Evolutionary conservation across 1,140 invertebrate species (phyloP), one percentile per base, ranked within the genome.

Genomic region (Macrobrachium nipponense): DNA sequence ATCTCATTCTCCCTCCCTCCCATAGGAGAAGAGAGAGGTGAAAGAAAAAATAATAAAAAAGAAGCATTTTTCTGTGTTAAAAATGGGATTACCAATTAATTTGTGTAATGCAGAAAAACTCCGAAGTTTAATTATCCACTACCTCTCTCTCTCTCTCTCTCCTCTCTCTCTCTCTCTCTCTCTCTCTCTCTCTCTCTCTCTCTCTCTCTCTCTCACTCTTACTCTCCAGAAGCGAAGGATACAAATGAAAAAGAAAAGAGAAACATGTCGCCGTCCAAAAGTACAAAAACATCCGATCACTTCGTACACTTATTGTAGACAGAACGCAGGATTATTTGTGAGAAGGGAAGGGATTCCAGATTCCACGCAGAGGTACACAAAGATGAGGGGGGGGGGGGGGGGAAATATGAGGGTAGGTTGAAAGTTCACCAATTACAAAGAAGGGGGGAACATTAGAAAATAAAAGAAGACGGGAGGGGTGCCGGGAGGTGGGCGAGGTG

Each of bases 151-250:
- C 27, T 36, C n/a, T n/a, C n/a, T n/a, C n/a, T n/a, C 5, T 20
- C 7, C 12, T 5, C 64, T 70, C 66, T 70, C 66, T 70, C 66
- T 70, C 66, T 70, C 66, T 70, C 66, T 70, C 66, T 70, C 66
- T 70, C 66, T 70, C 66, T 70, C 66, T 70, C 66, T 70, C 66
- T 70, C 66, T 70, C 66, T 70, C 66, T 70, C 66, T 70, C 66
- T 70, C 66, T 70, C 66, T 70, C 66, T 70, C 66, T 70, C 66
- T 70, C 66, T 68, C 64, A 6, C 64, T 68, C 64, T 68, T 8
- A 6, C 64, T 68, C 64, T 68, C 3, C 27, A 27, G 6, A 44
- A 11, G 70, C 15, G 18, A 15, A 44, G 15, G 23, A n/a, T 18
- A 36, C 10, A 44, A 73, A 18, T 43, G 20, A 36, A n/a, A 78